A percentile compares a stretch with the other conserved stretches of the same genome.
Conservation (phyloP, 2,113 vertebrate species). For the Miniopterus natalensis region DNA sequence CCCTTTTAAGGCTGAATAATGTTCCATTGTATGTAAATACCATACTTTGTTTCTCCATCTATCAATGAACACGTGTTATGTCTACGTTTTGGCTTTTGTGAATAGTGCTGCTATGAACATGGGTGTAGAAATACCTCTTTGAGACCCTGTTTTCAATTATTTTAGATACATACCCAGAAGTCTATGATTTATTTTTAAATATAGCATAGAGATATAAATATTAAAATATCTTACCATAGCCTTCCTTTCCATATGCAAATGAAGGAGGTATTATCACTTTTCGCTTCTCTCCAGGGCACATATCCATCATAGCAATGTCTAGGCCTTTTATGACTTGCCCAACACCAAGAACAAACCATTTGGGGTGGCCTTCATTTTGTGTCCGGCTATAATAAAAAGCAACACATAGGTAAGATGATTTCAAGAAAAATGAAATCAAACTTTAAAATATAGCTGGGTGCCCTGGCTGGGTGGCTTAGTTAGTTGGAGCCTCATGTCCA, state of each 20-base stretch:
- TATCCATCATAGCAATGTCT: conserved; percentile 94
- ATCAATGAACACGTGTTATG: neutral
- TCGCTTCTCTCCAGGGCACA: conserved; percentile 97
- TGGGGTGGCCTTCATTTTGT: conserved; percentile 94
- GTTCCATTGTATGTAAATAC: neutral
- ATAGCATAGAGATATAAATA: neutral
- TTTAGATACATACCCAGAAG: neutral
- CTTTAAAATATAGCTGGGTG: neutral
- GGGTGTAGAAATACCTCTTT: neutral
- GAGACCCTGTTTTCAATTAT: conserved; percentile 34
- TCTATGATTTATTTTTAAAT: conserved; percentile 67
- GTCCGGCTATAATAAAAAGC: conserved; percentile 90
- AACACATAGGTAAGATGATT: conserved; percentile 29
- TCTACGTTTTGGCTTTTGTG: neutral
- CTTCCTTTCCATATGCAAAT: conserved; percentile 94
- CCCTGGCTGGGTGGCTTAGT: neutral
- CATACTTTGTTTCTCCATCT: neutral
- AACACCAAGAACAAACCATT: conserved; percentile 97
- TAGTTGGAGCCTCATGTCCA: neutral
- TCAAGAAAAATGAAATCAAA: conserved; percentile 56
- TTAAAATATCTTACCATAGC: conserved; percentile 90
- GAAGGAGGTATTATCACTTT: conserved; percentile 94
- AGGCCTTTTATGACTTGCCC: conserved; percentile 98
- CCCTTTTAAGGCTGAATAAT: neutral
- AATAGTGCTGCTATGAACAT: neutral